Evolutionary conservation across 2,797 vertebrate species (phyloP).

Genomic region (Enteromius unitaeniatus): DNA sequence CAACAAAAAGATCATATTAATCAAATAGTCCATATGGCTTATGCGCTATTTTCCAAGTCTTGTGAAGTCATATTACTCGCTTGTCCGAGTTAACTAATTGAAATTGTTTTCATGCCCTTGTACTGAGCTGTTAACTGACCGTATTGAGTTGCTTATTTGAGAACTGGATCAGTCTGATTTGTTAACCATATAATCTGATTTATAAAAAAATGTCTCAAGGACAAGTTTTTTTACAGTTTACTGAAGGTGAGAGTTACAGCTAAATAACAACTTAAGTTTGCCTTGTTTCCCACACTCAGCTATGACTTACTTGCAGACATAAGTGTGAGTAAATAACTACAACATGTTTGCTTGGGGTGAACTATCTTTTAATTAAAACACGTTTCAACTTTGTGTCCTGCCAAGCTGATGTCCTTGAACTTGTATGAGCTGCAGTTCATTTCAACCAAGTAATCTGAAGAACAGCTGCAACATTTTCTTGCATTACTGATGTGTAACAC

Average conservation of each 20-base stretch:
- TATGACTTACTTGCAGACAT: not conserved
- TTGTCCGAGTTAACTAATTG: not conserved
- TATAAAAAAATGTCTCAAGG: no score
- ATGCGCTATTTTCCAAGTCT: not conserved
- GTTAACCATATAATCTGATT: not conserved
- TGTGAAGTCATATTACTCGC: not conserved
- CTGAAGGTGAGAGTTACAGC: not conserved
- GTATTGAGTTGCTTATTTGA: not conserved
- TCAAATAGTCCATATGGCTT: not conserved
- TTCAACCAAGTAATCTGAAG: constrained; percentile 1
- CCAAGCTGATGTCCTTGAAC: not conserved
- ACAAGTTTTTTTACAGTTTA: not conserved
- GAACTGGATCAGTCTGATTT: not conserved
- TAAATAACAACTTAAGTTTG: not conserved
- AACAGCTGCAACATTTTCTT: constrained; percentile 15
- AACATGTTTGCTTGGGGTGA: not conserved
- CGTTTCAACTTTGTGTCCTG: not conserved
- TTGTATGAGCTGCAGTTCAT: not conserved
- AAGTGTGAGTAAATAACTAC: constrained; percentile 6
- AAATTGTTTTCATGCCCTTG: not conserved
- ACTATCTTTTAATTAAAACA: not conserved
- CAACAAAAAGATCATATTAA: not conserved
- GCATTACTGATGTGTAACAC: not conserved
- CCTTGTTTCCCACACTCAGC: not conserved
- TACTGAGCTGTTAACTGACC: not conserved